A percentile compares a stretch with the other conserved stretches of the same genome.
phyloP scores from a whole-genome alignment of 2,113 vertebrate species.

The Pristiophorus japonicus region DNA sequence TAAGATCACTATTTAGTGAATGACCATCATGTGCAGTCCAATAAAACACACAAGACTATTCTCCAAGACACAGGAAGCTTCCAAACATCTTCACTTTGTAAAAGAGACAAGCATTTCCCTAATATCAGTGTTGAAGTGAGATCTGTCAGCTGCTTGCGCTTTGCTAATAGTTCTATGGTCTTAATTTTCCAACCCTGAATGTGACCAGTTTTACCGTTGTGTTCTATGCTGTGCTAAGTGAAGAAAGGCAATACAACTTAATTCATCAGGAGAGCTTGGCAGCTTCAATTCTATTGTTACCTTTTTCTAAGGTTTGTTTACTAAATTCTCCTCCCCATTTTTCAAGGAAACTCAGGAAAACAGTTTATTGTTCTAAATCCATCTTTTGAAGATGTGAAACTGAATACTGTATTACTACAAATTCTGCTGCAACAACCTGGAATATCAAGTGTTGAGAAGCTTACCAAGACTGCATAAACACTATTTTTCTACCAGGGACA shows the following conservation, averaged over 20 bases:
- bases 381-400: neutral
- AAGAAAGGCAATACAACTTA: neutral
- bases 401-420: neutral
- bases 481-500: too few species aligned
- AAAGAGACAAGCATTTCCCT: neutral
- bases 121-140: too few species aligned
- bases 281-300: neutral
- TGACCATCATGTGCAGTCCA: neutral
- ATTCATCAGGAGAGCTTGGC: neutral
- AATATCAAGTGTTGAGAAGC: neutral
- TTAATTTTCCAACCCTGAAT: neutral
- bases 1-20: neutral
- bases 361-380: neutral
- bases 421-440: neutral
- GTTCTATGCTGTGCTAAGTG: neutral
- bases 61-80: neutral
- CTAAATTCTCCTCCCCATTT: neutral
- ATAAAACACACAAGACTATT: neutral
- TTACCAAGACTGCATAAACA: neutral
- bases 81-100: neutral
- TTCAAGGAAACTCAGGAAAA: too few species aligned
- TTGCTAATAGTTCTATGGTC: neutral
- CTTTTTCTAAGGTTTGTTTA: neutral
- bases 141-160: neutral
- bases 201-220: neutral